Evolutionary conservation across 2,797 vertebrate species (phyloP), one percentile per base, ranked within the genome.

Genomic region (Spea hammondii): DNA sequence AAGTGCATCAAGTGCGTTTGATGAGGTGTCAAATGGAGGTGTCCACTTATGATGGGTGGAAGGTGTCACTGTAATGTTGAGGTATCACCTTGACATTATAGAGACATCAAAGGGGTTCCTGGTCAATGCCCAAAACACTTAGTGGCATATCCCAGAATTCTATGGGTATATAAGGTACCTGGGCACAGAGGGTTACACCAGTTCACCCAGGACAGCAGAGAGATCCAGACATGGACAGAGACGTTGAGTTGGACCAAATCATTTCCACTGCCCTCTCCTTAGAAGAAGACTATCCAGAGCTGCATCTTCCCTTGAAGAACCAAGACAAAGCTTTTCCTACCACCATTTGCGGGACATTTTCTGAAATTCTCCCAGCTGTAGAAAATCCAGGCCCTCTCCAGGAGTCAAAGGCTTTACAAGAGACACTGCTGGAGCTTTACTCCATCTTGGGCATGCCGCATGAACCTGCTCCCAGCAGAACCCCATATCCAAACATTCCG

Each of bases 261-360:
- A 12, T 72, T 17, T 57, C 32, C 4, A 72, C 44, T 12, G 44
- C 50, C 5, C 54, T 72, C 10, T 54, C 70, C 47, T 12, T 72
- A 45, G 53, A 72, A 72, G 70, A 72, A 46, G 70, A 72, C 54
- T 72, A 72, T n/a, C 32, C 53, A 2, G 48, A 44, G n/a, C 14
- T 70, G 8, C 8, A 8, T 9, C 44, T 54, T 32, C 17, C 48
- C 10, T 50, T 4, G 14, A 59, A 12, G 32, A 44, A 47, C 53
- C 50, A 59, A 6, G 32, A 46, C 50, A 72, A 46, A 47, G 49
- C 4, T 14, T n/a, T 17, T 8, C 49, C 49, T n/a, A 14, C 6
- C 51, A n/a, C 51, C 5, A 54, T 55, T 45, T 17, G 32, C 12
- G 50, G 51, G 50, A 12, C 9, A 13, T 55, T 55, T 32, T 51